phyloP scores from a whole-genome alignment of 2,888 invertebrate species.

The Drosophila dives region DNA sequence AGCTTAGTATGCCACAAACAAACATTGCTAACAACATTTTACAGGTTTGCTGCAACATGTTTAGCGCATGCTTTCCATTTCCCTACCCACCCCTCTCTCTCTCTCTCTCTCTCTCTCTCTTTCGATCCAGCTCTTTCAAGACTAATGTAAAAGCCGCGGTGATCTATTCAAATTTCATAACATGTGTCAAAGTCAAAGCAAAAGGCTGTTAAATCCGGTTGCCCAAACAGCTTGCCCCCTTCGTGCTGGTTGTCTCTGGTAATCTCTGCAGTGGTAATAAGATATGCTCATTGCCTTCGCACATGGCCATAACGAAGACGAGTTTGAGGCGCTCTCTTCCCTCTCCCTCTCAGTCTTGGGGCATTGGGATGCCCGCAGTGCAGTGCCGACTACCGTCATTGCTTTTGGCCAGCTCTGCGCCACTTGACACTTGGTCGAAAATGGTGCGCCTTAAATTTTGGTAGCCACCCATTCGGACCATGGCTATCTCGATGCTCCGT shows the following conservation, averaged over 20 bases:
- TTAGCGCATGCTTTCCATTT: slow-evolving; percentile 5
- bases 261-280: slow-evolving; percentile 74
- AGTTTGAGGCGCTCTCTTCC: slow-evolving; percentile 38
- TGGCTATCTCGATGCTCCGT: slow-evolving; percentile 54
- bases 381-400: slow-evolving; percentile 39
- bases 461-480: slow-evolving; percentile 51
- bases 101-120: neutral
- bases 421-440: slow-evolving; percentile 40
- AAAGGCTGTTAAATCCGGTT: slow-evolving; percentile 63
- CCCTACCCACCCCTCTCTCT: neutral
- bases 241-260: slow-evolving; percentile 23
- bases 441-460: slow-evolving; percentile 59
- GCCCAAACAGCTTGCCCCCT: slow-evolving; percentile 6
- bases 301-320: slow-evolving; percentile 55
- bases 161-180: slow-evolving; percentile 79
- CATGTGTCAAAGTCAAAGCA: slow-evolving; percentile 76
- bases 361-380: slow-evolving; percentile 64
- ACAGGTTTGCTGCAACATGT: slow-evolving; percentile 65
- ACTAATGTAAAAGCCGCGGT: slow-evolving; percentile 43
- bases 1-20: slow-evolving; percentile 36
- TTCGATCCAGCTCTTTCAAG: neutral
- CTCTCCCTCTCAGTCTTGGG: slow-evolving; percentile 18
- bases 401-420: slow-evolving; percentile 29
- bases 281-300: slow-evolving; percentile 67
- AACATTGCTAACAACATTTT: slow-evolving; percentile 51